Evolutionary conservation across 2,113 vertebrate species (phyloP).

Genomic region (Anoura caudifer): DNA sequence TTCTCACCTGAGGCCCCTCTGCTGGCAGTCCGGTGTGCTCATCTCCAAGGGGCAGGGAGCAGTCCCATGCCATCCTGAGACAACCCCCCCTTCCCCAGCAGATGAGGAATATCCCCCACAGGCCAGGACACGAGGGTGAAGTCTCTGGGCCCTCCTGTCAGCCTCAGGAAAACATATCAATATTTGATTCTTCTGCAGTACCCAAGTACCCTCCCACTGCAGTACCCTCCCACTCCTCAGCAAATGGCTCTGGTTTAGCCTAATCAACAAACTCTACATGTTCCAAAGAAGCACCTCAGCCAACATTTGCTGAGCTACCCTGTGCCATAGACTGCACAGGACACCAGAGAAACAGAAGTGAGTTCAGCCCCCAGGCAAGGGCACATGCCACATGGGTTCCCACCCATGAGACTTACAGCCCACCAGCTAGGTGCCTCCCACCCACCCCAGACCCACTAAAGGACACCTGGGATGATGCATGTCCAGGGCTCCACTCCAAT

Average conservation of each 20-base stretch:
- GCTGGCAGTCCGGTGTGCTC: rapidly evolving
- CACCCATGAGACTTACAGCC: not conserved
- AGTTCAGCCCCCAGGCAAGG: not conserved
- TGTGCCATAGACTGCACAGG: rapidly evolving
- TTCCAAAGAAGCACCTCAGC: not conserved
- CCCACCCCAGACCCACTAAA: not conserved
- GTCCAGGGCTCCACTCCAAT: not conserved
- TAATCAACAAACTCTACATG: not conserved
- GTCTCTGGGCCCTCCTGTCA: not conserved
- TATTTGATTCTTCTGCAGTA: not conserved
- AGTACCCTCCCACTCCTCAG: not conserved
- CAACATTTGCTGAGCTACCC: not conserved
- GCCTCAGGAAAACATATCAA: not conserved
- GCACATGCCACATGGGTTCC: not conserved
- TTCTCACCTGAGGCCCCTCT: not conserved
- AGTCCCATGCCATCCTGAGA: not conserved
- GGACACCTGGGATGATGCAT: not conserved
- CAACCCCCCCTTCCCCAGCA: not conserved
- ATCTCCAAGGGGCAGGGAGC: not conserved
- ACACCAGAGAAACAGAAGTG: not conserved
- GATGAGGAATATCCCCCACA: no score
- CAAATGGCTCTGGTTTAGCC: not conserved
- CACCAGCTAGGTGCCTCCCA: not conserved
- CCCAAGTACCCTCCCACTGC: no score
- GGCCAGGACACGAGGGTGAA: not conserved